A percentile compares a stretch with the other conserved stretches of the same genome.
These are phyloP conservation scores for Nipponia nippon DNA, from an alignment of 2,113 vertebrate species.

Conservation along the genomic window DNA sequence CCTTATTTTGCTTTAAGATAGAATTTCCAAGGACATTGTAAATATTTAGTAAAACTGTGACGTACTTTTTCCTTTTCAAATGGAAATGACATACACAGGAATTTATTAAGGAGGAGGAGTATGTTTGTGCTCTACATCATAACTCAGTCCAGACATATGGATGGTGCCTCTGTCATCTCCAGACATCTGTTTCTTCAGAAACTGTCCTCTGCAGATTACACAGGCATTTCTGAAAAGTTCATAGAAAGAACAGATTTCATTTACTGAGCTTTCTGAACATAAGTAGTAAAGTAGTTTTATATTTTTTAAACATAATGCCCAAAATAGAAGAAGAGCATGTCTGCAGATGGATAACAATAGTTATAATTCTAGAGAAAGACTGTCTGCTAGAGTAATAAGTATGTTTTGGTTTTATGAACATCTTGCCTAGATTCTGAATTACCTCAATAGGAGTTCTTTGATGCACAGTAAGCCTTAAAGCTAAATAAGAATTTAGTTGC, in stretches of 20 bases:
- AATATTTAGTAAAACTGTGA: constrained; percentile 20
- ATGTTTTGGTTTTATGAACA: background rate
- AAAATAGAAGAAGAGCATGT: background rate
- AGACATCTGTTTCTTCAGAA: background rate
- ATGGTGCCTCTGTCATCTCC: background rate
- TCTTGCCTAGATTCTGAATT: background rate
- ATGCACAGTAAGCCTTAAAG: background rate
- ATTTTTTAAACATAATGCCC: background rate
- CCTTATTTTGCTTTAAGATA: constrained; percentile 13
- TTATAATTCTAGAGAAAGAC: background rate
- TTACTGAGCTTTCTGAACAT: background rate
- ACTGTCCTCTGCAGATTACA: background rate
- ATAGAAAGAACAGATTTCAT: background rate
- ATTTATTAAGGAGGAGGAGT: constrained; percentile 3
- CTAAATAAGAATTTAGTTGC: background rate
- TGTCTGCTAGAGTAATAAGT: background rate
- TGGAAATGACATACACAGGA: background rate
- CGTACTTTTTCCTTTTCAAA: constrained; percentile 12
- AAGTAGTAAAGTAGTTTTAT: background rate
- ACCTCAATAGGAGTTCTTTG: background rate
- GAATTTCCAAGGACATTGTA: constrained; percentile 10
- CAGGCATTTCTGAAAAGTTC: background rate
- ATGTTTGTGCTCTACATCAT: background rate
- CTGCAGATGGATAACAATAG: background rate
- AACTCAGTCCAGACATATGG: background rate